These are phyloP conservation scores for Stenodera caucasica DNA, from an alignment of 2,888 invertebrate species.

Conservation along the genomic window DNA sequence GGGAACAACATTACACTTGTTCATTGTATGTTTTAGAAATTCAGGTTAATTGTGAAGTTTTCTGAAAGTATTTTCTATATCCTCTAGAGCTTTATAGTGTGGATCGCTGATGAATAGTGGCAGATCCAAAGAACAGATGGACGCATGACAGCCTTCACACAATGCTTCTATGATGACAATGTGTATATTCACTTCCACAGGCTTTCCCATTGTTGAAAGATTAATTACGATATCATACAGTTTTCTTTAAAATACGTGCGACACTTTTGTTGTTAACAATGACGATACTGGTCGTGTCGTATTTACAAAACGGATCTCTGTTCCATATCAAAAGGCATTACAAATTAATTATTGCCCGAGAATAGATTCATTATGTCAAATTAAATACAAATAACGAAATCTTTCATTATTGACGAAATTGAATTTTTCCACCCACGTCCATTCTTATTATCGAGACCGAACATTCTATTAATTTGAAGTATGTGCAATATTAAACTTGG, in stretches of 20 bases:
- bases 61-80: constrained; percentile 20
- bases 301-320: neutral
- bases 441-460: too few relatives aligned
- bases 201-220: constrained; percentile 20
- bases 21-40: constrained; percentile 11
- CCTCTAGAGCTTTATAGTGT: constrained; percentile 18
- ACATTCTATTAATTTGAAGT: neutral
- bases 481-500: neutral
- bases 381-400: neutral
- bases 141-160: constrained; percentile 28
- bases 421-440: too few relatives aligned
- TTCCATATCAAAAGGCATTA: too few relatives aligned
- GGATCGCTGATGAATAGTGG: constrained; percentile 28
- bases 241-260: neutral
- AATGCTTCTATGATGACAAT: constrained; percentile 22
- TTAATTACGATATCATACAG: constrained; percentile 24
- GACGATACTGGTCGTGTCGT: too few relatives aligned
- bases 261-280: neutral
- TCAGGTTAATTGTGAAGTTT: constrained; percentile 22
- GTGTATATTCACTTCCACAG: constrained; percentile 23
- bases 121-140: constrained; percentile 27
- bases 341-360: too few relatives aligned
- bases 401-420: too few relatives aligned
- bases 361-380: neutral
- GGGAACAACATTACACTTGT: neutral